Evolutionary conservation across 2,113 vertebrate species (phyloP).

Genomic region (Paracanthobrama guichenoti): DNA sequence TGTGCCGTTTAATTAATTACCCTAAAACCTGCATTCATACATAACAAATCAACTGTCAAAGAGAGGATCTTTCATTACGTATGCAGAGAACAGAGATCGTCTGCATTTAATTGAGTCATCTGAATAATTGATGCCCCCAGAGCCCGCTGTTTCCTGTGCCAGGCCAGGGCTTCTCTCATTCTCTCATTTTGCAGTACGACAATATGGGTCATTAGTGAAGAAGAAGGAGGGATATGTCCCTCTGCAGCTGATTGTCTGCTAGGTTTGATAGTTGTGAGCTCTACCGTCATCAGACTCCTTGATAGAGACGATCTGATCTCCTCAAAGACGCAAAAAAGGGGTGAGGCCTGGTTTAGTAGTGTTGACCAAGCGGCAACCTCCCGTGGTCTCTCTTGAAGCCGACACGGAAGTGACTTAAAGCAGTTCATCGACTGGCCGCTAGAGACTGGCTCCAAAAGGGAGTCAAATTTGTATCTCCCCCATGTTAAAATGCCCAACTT

Average conservation of each 20-base stretch:
- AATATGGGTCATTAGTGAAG: not conserved
- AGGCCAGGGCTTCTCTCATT: slow-evolving; percentile 50
- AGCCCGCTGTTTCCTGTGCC: slow-evolving; percentile 43
- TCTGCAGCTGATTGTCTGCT: not conserved
- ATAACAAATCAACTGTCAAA: slow-evolving; percentile 2
- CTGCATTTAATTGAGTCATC: slow-evolving; percentile 37
- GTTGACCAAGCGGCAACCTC: no score
- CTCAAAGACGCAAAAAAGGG: not conserved
- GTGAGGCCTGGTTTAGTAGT: no score
- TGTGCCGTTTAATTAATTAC: not conserved
- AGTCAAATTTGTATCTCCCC: no score
- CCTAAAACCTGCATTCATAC: slow-evolving; percentile 3
- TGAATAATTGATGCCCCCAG: slow-evolving; percentile 61
- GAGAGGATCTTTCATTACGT: slow-evolving; percentile 41
- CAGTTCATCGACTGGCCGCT: no score
- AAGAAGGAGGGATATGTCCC: not conserved
- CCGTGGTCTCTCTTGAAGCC: no score
- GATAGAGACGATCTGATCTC: not conserved
- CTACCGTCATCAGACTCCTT: not conserved
- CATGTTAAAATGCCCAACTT: no score
- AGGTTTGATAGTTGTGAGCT: not conserved
- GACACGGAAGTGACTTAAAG: no score
- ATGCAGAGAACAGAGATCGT: slow-evolving; percentile 30
- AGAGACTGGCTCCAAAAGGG: no score
- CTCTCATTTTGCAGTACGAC: slow-evolving; percentile 12